Base-by-base conservation (phyloP, 2,113 vertebrate species). In the Ifrita kowaldi region DNA sequence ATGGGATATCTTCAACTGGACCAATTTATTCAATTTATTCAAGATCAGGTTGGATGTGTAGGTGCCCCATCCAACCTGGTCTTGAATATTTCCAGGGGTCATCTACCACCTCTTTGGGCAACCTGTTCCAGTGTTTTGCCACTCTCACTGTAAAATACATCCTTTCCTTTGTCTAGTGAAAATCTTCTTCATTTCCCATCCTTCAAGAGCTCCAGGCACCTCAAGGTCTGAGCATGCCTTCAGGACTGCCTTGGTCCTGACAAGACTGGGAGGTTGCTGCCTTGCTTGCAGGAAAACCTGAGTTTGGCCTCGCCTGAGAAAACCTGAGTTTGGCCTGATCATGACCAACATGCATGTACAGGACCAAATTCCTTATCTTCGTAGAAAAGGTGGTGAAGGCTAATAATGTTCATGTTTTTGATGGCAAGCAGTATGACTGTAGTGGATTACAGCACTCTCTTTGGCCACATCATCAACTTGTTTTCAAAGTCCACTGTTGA, bases 261-360 rank as follows among this genome's bases (percentile, higher is more conserved):
- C 17, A 49, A 35, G 41, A 41, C 49, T 88, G 49, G 42, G 41
- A 70, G 14, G 15, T 68, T 16, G 23, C 53, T 84, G 22, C 13
- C 33, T 41, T 16, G 13, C 55, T 69, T 44, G 13, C 32, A 12
- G 13, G 59, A 73, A 64, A 94, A 23, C 32, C 37, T 27, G 75
- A 46, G 32, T 76, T 77, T 79, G 73, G 16, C 46, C 41, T 75
- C n/a, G 32, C 41, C n/a, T 50, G 63, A 33, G 59, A 73, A 64
- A 94, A 23, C 32, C 37, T 27, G 75, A 46, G 32, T 76, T 77
- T 79, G 73, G 16, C 46, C n/a, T 50, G 63, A 33, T 63, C 2
- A 4, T 17, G 32, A 41, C 26, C 39, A 39, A 6, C 0, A 1
- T 3, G 1, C 33, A 23, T 0, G 0, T 69, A 16, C 23, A 86